phyloP scores from a whole-genome alignment of 2,113 vertebrate species.

The Cichladusa arquata region DNA sequence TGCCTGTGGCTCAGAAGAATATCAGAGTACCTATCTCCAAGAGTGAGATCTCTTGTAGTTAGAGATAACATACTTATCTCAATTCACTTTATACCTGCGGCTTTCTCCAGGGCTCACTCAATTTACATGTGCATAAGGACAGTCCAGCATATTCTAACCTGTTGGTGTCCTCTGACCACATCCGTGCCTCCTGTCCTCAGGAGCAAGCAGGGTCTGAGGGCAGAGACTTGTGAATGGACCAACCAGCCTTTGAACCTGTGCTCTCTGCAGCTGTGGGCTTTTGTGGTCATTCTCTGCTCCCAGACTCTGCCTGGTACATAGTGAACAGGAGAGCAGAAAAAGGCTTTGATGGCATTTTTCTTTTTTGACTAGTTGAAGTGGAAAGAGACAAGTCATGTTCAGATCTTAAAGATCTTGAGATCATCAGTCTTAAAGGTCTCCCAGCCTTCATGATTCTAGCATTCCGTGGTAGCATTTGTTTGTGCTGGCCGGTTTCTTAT shows the following conservation, averaged over 20 bases:
- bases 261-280: background rate
- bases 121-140: background rate
- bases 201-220: background rate
- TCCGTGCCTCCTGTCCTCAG: rapidly evolving
- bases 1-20: background rate
- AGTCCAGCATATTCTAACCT: background rate
- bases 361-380: background rate
- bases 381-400: background rate
- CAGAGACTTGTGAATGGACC: background rate
- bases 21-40: background rate
- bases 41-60: background rate
- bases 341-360: background rate
- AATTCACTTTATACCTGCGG: background rate
- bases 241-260: background rate
- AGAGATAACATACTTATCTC: background rate
- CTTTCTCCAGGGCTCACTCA: background rate
- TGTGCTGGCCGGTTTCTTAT: background rate
- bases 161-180: rapidly evolving
- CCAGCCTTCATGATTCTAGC: background rate
- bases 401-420: background rate
- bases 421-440: background rate
- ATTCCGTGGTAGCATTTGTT: background rate
- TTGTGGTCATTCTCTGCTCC: rapidly evolving
- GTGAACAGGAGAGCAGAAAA: background rate
- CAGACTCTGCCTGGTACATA: background rate